Conservation (phyloP, 1,140 invertebrate species). For the Solenopsis fugax region DNA sequence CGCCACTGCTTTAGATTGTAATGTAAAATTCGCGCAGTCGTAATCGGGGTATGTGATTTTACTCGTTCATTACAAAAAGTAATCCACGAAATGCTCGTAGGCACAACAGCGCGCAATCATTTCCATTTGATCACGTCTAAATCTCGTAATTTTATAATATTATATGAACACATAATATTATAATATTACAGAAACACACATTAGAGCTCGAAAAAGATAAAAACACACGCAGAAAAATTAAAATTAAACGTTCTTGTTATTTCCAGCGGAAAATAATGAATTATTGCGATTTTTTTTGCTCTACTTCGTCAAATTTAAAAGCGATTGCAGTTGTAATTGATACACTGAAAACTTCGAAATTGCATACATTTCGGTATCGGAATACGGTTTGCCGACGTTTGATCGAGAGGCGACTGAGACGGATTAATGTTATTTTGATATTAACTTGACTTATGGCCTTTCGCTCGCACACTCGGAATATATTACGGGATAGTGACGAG, state of each 20-base stretch:
- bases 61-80: not conserved
- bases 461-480: not conserved
- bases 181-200: too few species aligned
- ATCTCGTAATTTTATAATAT: not conserved
- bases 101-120: not conserved
- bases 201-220: not conserved
- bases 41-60: not conserved
- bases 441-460: slow-evolving; percentile 39
- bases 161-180: too few species aligned
- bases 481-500: not conserved
- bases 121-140: not conserved
- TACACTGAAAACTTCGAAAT: not conserved
- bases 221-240: too few species aligned
- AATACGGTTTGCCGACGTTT: not conserved
- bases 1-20: not conserved
- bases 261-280: not conserved
- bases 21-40: slow-evolving; percentile 14
- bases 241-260: not conserved
- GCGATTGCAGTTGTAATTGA: not conserved
- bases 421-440: slow-evolving; percentile 15
- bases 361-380: not conserved
- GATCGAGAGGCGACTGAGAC: not conserved
- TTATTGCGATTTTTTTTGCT: not conserved
- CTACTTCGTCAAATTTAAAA: not conserved
- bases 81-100: not conserved